A percentile compares a stretch with the other conserved stretches of the same genome.
phyloP scores from a whole-genome alignment of 2,113 vertebrate species.

The Rostratula benghalensis region DNA sequence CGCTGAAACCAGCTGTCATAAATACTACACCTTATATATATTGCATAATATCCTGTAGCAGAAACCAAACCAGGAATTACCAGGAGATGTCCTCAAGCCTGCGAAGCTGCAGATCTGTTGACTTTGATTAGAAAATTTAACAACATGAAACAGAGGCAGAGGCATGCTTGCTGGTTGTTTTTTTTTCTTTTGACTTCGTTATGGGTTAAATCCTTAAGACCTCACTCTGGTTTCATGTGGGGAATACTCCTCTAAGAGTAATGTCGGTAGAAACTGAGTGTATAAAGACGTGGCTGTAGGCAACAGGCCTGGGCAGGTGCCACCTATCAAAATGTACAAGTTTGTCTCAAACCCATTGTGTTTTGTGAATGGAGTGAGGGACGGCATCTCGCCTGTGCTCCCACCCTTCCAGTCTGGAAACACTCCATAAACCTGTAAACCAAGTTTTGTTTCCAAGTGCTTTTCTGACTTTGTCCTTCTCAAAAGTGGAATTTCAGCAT shows the following conservation, averaged over 20 bases:
- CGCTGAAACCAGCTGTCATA: not conserved
- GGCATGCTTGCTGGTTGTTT: not conserved
- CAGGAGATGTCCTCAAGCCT: not conserved
- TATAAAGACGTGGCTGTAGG: not conserved
- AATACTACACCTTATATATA: not conserved
- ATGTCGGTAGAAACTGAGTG: not conserved
- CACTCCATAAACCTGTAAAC: not conserved
- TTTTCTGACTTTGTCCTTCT: not conserved
- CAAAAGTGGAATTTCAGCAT: not conserved
- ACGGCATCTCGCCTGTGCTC: not conserved
- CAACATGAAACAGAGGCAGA: not conserved
- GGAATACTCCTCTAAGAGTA: not conserved
- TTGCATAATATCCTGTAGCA: not conserved
- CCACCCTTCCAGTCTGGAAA: not conserved
- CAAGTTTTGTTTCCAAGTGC: not conserved
- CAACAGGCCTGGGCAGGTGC: not conserved
- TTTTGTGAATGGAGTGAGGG: not conserved
- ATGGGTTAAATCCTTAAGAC: not conserved
- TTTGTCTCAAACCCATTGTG: not conserved
- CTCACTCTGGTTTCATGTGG: not conserved
- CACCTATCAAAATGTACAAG: not conserved
- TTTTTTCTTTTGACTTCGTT: not conserved
- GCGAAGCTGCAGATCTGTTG: not conserved
- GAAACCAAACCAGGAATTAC: not conserved
- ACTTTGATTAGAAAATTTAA: not conserved